phyloP scores from a whole-genome alignment of 2,113 vertebrate species.

The Patagioenas fasciata region DNA sequence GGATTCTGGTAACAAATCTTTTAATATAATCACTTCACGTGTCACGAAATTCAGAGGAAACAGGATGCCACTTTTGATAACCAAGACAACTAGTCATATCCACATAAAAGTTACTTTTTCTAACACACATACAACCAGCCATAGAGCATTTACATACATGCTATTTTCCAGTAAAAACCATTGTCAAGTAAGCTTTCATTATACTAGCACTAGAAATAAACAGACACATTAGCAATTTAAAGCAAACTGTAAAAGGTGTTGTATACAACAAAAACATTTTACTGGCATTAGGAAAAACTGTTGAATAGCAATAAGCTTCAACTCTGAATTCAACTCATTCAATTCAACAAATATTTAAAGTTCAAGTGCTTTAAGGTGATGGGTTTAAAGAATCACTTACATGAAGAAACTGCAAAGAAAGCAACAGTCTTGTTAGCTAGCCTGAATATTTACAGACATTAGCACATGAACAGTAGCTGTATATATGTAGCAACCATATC shows the following conservation, averaged over 20 bases:
- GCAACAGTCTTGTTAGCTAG: background rate
- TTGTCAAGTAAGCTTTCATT: conserved; percentile 71
- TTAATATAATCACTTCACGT: conserved; percentile 39
- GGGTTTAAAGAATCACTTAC: conserved; percentile 1
- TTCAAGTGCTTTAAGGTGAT: background rate
- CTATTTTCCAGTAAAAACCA: conserved; percentile 60
- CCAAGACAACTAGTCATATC: conserved; percentile 54
- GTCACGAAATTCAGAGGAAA: conserved; percentile 54
- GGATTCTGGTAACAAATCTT: conserved; percentile 59
- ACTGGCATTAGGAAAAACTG: conserved; percentile 32
- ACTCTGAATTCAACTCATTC: background rate
- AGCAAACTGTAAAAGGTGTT: conserved; percentile 55
- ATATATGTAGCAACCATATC: background rate
- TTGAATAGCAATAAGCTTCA: conserved; percentile 35
- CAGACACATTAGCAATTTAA: conserved; percentile 52
- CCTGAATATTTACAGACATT: background rate
- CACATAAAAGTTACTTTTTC: conserved; percentile 29
- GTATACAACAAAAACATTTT: conserved; percentile 12
- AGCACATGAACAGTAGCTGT: background rate
- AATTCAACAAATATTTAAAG: conserved; percentile 19
- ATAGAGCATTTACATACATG: conserved; percentile 14
- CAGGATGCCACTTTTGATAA: conserved; percentile 59
- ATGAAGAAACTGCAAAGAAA: background rate
- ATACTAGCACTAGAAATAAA: conserved; percentile 70
- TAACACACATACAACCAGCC: conserved; percentile 37